Percentiles rank a stretch among this genome's conserved stretches.
phyloP scores from a whole-genome alignment of 2,797 vertebrate species.

The Halcyon badia region DNA sequence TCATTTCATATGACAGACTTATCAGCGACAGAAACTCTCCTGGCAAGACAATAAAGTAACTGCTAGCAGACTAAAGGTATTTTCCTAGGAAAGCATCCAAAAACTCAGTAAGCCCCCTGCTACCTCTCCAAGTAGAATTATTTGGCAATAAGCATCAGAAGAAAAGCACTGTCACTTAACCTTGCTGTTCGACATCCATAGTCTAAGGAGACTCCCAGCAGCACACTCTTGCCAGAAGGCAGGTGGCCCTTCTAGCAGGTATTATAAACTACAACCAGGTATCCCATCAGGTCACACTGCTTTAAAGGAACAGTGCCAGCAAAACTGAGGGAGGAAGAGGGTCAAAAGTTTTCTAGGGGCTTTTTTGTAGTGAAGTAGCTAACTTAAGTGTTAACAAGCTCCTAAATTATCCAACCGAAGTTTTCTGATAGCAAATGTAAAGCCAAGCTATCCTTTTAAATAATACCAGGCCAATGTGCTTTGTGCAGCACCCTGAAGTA shows the following conservation, averaged over 20 bases:
- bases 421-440: not conserved
- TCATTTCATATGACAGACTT: not conserved
- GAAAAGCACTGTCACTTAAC: not conserved
- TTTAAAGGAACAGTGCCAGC: slow-evolving; percentile 27
- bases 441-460: not conserved
- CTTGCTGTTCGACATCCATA: slow-evolving; percentile 1
- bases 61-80: not conserved
- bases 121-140: not conserved
- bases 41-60: not conserved
- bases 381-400: not conserved
- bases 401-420: not conserved
- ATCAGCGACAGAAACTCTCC: not conserved
- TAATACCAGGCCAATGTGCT: not conserved
- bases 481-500: not conserved
- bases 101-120: not conserved
- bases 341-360: not conserved
- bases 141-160: not conserved
- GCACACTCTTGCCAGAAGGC: not conserved
- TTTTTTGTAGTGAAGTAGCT: not conserved
- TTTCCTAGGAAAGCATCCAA: not conserved
- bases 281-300: not conserved
- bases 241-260: not conserved
- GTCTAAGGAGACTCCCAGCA: not conserved
- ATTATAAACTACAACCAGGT: not conserved
- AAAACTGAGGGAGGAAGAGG: rapidly evolving